Evolutionary conservation across 2,888 invertebrate species (phyloP).

Genomic region (Perithous albicinctus): DNA sequence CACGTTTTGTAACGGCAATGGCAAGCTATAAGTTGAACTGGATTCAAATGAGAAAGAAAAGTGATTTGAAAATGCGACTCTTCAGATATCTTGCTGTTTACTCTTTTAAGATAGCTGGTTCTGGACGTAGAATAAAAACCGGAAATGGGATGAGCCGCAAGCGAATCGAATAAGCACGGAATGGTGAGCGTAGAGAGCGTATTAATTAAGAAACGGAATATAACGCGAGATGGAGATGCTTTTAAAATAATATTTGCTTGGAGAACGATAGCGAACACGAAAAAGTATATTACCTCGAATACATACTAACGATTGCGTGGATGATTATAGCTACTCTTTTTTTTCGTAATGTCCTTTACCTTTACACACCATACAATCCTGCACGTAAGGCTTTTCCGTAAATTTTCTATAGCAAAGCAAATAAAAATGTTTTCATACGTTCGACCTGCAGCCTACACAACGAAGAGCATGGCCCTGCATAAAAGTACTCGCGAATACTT

Average conservation of each 20-base stretch:
- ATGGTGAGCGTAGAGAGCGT: background rate
- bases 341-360: background rate
- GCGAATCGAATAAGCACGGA: slow-evolving; percentile 21
- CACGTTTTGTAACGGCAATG: background rate
- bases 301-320: background rate
- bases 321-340: background rate
- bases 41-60: slow-evolving; percentile 5
- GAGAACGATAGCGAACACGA: background rate
- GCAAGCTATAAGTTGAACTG: background rate
- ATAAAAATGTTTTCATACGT: slow-evolving; percentile 35
- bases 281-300: background rate
- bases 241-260: background rate
- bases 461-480: slow-evolving; percentile 37
- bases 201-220: background rate
- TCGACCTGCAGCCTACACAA: slow-evolving; percentile 2
- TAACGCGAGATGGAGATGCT: background rate
- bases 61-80: slow-evolving; percentile 43
- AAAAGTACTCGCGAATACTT: slow-evolving; percentile 35
- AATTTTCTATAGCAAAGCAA: background rate
- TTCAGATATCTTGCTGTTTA: slow-evolving; percentile 37
- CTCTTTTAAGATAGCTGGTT: slow-evolving; percentile 31
- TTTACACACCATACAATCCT: slow-evolving; percentile 1
- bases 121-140: background rate
- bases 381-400: background rate
- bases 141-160: slow-evolving; percentile 10